phyloP scores from a whole-genome alignment of 2,113 vertebrate species.

The Gopherus flavomarginatus region DNA sequence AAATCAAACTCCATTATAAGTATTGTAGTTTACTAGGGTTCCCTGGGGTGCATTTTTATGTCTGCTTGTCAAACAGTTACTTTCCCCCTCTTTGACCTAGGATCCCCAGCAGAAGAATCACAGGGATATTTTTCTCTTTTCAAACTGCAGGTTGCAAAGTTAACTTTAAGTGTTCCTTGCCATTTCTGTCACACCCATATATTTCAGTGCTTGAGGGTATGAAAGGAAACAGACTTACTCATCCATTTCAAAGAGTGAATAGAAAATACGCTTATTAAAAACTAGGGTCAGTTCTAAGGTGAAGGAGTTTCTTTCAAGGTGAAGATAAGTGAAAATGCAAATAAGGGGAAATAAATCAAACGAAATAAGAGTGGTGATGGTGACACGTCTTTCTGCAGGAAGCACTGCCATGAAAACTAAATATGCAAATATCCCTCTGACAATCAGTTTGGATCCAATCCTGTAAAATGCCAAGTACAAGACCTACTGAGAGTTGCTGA shows the following conservation, averaged over 20 bases:
- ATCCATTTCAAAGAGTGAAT: not conserved
- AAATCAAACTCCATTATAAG: not conserved
- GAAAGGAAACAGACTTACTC: not conserved
- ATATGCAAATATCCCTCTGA: not conserved
- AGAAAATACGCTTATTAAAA: not conserved
- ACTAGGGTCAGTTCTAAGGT: not conserved
- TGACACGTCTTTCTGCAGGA: not conserved
- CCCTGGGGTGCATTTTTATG: not conserved
- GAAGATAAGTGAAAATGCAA: not conserved
- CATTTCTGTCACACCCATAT: not conserved
- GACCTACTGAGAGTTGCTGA: fast-evolving
- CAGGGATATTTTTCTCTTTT: not conserved
- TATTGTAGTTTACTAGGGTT: not conserved
- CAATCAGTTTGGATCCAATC: not conserved
- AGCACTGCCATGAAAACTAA: not conserved
- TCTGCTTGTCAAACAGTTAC: not conserved
- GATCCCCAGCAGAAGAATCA: not conserved
- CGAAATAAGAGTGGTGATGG: not conserved
- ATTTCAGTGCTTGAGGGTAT: not conserved
- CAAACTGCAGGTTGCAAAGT: not conserved
- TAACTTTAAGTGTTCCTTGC: not conserved
- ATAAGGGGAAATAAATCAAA: not conserved
- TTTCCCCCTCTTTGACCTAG: not conserved
- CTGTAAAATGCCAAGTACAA: not conserved
- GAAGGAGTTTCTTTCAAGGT: not conserved